Conservation (phyloP, 2,113 vertebrate genomes). For the Trachemys scripta region DNA sequence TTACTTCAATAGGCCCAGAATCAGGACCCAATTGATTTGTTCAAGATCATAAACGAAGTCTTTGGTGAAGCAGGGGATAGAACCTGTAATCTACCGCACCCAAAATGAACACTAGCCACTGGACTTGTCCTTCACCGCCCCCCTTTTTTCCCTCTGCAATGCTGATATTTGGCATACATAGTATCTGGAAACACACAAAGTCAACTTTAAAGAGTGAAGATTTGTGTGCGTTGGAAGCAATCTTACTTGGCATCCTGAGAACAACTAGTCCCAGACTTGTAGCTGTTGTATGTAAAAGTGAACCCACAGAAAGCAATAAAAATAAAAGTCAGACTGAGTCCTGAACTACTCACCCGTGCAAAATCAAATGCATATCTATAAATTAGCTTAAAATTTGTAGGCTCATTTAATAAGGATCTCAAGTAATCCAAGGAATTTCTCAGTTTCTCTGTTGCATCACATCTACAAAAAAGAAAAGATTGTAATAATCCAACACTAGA, state of each 20-base stretch:
- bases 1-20: not conserved
- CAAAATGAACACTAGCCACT: not conserved
- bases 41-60: not conserved
- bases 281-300: constrained; percentile 11
- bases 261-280: not conserved
- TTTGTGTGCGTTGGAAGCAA: not conserved
- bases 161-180: not conserved
- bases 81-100: not conserved
- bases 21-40: not conserved
- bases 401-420: constrained; percentile 97
- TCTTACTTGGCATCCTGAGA: constrained; percentile 3
- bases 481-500: not conserved
- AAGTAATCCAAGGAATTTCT: constrained; percentile 97
- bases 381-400: constrained; percentile 99
- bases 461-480: constrained; percentile 84
- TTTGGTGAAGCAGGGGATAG: not conserved
- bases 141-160: not conserved
- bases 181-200: not conserved
- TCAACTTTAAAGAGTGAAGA: not conserved
- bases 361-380: constrained; percentile 99
- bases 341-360: constrained; percentile 91
- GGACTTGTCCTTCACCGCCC: not conserved
- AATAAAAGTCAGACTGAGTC: constrained; percentile 15
- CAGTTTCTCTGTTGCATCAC: constrained; percentile 97
- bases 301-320: constrained; percentile 1